Conservation (phyloP, 53 echinoderm and acorn worm species). For the Arbacia lixula region DNA sequence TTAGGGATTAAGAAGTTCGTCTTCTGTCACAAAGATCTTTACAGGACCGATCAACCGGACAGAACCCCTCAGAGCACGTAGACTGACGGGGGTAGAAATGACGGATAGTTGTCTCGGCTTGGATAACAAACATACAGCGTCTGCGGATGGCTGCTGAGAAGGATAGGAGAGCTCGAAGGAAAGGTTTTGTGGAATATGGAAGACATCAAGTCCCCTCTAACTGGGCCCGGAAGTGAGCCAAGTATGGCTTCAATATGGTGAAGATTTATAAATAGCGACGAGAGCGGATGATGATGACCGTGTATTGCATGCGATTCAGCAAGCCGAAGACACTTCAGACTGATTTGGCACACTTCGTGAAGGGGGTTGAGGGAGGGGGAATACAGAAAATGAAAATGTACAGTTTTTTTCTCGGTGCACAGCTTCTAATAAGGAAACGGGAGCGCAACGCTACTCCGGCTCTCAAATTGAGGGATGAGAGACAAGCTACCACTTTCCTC, state of each 20-base stretch:
- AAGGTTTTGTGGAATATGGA: background rate
- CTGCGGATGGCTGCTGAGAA: no score
- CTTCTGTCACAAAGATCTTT: no score
- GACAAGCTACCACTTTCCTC: background rate
- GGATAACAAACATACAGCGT: no score
- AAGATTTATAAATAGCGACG: slow-evolving; percentile 21
- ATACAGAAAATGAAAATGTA: background rate
- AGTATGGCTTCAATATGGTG: slow-evolving; percentile 13
- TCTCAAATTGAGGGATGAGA: slow-evolving; percentile 4
- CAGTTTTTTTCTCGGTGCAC: background rate
- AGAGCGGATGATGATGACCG: slow-evolving; percentile 7
- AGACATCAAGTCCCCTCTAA: background rate
- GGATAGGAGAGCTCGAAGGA: background rate
- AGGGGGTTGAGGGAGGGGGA: background rate
- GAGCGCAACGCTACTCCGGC: slow-evolving; percentile 6
- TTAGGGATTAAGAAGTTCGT: no score
- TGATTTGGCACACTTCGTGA: background rate
- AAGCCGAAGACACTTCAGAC: background rate
- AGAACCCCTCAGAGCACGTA: no score
- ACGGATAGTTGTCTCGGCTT: no score
- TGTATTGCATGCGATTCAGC: slow-evolving; percentile 5
- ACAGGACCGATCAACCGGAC: no score
- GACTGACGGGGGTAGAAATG: no score
- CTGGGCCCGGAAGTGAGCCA: background rate
- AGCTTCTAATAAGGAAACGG: background rate